Evolutionary conservation across 2,797 vertebrate species (phyloP), one percentile per base, ranked within the genome.

Genomic region (Smutsia gigantea): DNA sequence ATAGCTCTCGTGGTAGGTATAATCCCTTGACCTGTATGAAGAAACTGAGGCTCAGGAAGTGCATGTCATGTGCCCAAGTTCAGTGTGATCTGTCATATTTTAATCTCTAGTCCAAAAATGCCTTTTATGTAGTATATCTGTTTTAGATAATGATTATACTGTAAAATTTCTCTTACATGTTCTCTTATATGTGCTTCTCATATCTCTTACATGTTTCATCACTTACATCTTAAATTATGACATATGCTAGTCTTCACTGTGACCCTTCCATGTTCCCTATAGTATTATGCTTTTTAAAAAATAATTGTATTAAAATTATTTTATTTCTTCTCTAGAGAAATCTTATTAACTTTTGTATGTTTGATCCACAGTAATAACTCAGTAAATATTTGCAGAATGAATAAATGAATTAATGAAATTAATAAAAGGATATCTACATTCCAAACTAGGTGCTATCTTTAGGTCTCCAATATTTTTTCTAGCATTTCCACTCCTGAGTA

Each of bases 361-460:
- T 69, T 79, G 68, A 0, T 10, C 2, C 27, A 66, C 37, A 66
- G 12, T 55, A 84, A 55, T 2, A 84, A 69, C 21, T 87, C 34
- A 64, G 51, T 59, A 81, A 87, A 21, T 61, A 93, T 88, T 85
- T 90, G 2, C 21, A 53, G 21, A 96, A 59, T 71, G 5, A 93
- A 72, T 87, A 87, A 83, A 49, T 86, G 12, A 94, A 74, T 95
- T 29, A 61, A 83, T 74, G 7, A 19, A 92, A 42, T 82, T 66
- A 1, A 53, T 7, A 66, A 46, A 46, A 46, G 10, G 46, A 53
- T 42, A 49, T 57, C 49, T 68, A 51, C 9, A 12, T 86, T 86
- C 39, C 7, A 79, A 88, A 39, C 34, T 57, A 75, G 4, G 4
- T 69, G 71, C 46, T 68, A n/a, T n/a, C n/a, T n/a, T n/a, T n/a